Conservation (phyloP, 2,113 vertebrate genomes). For the Sclerurus mexicanus region DNA sequence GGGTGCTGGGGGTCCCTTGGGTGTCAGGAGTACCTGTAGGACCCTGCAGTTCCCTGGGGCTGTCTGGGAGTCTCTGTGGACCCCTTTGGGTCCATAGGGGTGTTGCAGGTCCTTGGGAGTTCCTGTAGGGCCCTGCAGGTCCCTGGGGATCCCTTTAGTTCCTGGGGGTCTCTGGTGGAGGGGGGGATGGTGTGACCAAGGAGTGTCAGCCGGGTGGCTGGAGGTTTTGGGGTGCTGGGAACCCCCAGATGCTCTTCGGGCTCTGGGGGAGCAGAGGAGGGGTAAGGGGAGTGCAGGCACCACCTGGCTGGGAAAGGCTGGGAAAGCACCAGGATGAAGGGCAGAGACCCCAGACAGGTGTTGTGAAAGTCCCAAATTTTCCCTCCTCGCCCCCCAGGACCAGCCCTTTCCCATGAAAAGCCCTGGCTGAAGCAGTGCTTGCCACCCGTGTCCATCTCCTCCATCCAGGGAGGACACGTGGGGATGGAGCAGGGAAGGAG, state of each 20-base stretch:
- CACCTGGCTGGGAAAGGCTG: not conserved
- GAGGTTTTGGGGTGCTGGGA: not conserved
- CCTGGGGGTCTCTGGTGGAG: too few species aligned
- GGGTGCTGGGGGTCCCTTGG: too few species aligned
- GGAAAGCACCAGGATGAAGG: not conserved
- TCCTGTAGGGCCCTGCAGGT: too few species aligned
- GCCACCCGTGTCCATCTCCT: rapidly evolving
- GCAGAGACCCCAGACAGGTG: not conserved
- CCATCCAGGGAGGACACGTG: rapidly evolving
- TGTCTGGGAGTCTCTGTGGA: too few species aligned
- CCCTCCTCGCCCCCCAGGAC: not conserved
- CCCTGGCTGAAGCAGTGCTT: not conserved
- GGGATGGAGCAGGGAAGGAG: not conserved
- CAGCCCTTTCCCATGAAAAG: not conserved
- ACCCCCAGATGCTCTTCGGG: not conserved
- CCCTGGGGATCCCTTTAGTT: too few species aligned
- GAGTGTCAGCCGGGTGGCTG: not conserved
- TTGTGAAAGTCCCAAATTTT: not conserved
- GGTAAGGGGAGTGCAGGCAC: rapidly evolving
- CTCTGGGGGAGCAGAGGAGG: not conserved
- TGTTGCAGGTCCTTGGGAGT: too few species aligned
- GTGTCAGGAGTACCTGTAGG: not conserved
- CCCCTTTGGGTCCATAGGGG: too few species aligned
- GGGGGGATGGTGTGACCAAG: not conserved
- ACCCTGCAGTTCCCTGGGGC: too few species aligned